Evolutionary conservation across 2,888 invertebrate genomes (phyloP), one percentile per base, ranked within the genome.

Genomic region (Asteroscopus sphinx): DNA sequence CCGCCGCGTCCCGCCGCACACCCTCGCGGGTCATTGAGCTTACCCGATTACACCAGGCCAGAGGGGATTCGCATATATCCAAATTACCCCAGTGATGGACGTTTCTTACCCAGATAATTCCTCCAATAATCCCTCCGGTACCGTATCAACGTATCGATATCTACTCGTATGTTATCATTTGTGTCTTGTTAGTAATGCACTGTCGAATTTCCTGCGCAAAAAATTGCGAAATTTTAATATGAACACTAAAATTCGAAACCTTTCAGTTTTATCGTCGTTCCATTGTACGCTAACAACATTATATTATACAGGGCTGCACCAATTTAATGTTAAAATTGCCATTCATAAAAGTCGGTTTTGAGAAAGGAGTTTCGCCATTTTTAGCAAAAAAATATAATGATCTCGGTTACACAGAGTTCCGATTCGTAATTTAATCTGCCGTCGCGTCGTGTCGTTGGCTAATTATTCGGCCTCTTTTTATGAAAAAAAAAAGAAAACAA

Each of bases 41-140:
- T 84, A 84, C 86, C 83, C 90, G 91, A 89, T 91, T 91, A 92
- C 84, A 77, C 79, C 81, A 80, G 81, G 79, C 85, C 86, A 80
- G 82, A 87, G 85, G 89, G 91, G 88, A 87, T 87, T 88, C 92
- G 90, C 91, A 93, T 93, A 92, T 91, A 94, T 93, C 91, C 93
- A 93, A 93, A 94, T 93, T 93, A 93, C 88, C 79, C 74, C 53
- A 73, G 81, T 92, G 92, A 94, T 90, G 88, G 93, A 93, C 92
- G 91, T 90, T 91, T 89, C 92, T 92, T 92, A 88, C 83, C 82
- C 80, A 82, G 84, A 83, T 87, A 83, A 86, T 86, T 81, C 81
- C 79, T 68, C 77, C 76, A 79, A 86, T 85, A 86, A 87, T 82
- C 81, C 80, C 74, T 65, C 39, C 64, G 72, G 70, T 63, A 41